Conservation (phyloP, 1,140 invertebrate species). For the Pseudomyrmex cubaensis region DNA sequence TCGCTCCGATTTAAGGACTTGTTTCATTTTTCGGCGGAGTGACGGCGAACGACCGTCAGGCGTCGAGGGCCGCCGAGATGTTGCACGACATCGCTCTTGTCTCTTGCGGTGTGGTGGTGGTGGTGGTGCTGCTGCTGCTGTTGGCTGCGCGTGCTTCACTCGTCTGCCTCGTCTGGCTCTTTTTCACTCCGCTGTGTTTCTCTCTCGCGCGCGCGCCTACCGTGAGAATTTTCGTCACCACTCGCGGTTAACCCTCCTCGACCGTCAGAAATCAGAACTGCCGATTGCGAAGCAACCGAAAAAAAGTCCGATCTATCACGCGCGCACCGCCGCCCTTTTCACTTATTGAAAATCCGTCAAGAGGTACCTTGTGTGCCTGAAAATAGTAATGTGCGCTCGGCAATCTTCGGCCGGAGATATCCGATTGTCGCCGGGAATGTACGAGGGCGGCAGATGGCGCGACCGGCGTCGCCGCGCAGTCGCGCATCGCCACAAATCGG, state of each 20-base stretch:
- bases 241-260: conserved; percentile 49
- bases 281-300: conserved; percentile 65
- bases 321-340: conserved; percentile 76
- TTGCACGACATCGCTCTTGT: conserved; percentile 68
- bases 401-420: conserved; percentile 76
- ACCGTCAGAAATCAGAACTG: not conserved
- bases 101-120: too few relatives aligned
- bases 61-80: conserved; percentile 71
- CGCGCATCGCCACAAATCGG: not conserved
- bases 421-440: conserved; percentile 65
- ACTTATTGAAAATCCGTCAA: conserved; percentile 81
- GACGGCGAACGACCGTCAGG: conserved; percentile 68
- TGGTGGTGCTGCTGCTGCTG: not conserved
- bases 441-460: conserved; percentile 66
- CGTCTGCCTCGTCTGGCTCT: not conserved
- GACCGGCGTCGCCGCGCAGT: conserved; percentile 33
- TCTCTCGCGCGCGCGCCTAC: conserved; percentile 54
- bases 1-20: conserved; percentile 74
- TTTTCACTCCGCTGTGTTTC: not conserved
- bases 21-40: conserved; percentile 76
- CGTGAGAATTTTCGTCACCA: conserved; percentile 60
- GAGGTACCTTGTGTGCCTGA: conserved; percentile 81
- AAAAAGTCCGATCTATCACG: conserved; percentile 62
- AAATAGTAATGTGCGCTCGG: conserved; percentile 81
- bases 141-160: conserved; percentile 19